Evolutionary conservation across 2,888 invertebrate genomes (phyloP).

Genomic region (Apoda limacodes): DNA sequence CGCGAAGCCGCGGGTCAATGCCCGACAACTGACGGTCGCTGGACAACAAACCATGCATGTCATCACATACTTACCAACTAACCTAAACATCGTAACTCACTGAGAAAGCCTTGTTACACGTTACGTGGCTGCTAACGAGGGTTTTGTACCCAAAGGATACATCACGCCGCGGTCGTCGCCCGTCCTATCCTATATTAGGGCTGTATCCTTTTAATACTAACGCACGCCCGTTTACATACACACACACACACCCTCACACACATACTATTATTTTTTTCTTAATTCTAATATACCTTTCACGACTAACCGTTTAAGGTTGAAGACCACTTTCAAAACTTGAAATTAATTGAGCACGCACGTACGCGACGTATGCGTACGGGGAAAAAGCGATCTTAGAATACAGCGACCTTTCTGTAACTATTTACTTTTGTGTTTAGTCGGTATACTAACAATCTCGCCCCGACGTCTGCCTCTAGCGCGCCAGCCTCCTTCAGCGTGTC

Average conservation of each 20-base stretch:
- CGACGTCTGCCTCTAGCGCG: slow-evolving; percentile 54
- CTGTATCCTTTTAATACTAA: too few species aligned
- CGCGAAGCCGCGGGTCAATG: slow-evolving; percentile 45
- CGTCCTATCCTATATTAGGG: too few species aligned
- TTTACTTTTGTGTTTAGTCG: not conserved
- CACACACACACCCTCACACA: too few species aligned
- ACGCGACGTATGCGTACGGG: too few species aligned
- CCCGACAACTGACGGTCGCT: slow-evolving; percentile 50
- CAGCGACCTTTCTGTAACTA: not conserved
- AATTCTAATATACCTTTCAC: too few species aligned
- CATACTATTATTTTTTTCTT: too few species aligned
- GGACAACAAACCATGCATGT: not conserved
- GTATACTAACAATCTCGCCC: slow-evolving; percentile 49
- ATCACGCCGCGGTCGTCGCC: too few species aligned
- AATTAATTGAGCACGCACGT: not conserved
- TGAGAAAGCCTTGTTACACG: not conserved
- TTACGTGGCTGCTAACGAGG: too few species aligned
- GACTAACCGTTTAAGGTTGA: too few species aligned
- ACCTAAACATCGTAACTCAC: not conserved
- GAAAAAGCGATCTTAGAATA: slow-evolving; percentile 2
- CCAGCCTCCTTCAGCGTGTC: slow-evolving; percentile 53
- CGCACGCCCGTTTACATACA: too few species aligned
- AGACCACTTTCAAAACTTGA: too few species aligned
- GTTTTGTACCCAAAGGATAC: too few species aligned
- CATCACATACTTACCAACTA: not conserved